A percentile compares a stretch with the other conserved stretches of the same genome.
Evolutionary conservation across 2,113 vertebrate species (phyloP).

Genomic region (Echinops telfairi): DNA sequence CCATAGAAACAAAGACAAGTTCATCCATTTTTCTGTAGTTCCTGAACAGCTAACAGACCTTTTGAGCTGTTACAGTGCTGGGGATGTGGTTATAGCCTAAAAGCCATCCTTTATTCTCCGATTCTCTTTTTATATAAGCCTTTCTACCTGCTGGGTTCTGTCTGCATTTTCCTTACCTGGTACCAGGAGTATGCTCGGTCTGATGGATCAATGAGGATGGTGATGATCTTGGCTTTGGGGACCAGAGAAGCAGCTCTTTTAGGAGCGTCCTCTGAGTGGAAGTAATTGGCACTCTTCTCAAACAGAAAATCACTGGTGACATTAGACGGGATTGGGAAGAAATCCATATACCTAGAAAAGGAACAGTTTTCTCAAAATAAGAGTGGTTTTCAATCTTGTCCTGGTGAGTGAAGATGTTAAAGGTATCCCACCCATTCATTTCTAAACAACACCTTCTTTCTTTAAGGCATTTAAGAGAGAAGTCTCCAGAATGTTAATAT

Average conservation of each 20-base stretch:
- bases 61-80: background rate
- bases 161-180: slow-evolving; percentile 88
- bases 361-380: slow-evolving; percentile 78
- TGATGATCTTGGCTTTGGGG: slow-evolving; percentile 97
- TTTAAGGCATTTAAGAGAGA: background rate
- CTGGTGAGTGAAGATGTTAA: slow-evolving; percentile 42
- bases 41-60: background rate
- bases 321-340: slow-evolving; percentile 96
- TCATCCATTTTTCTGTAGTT: background rate
- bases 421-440: slow-evolving; percentile 2
- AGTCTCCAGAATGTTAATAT: background rate
- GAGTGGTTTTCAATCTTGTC: background rate
- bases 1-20: background rate
- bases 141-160: background rate
- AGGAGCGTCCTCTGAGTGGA: slow-evolving; percentile 97
- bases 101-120: background rate
- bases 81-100: background rate
- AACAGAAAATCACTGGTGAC: slow-evolving; percentile 96
- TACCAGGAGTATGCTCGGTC: slow-evolving; percentile 98
- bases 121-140: background rate
- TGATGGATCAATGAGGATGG: slow-evolving; percentile 96
- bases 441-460: background rate
- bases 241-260: slow-evolving; percentile 93
- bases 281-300: slow-evolving; percentile 98
- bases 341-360: slow-evolving; percentile 97